Conservation (phyloP, 1,140 invertebrate species). For the Trichonephila clavata region DNA sequence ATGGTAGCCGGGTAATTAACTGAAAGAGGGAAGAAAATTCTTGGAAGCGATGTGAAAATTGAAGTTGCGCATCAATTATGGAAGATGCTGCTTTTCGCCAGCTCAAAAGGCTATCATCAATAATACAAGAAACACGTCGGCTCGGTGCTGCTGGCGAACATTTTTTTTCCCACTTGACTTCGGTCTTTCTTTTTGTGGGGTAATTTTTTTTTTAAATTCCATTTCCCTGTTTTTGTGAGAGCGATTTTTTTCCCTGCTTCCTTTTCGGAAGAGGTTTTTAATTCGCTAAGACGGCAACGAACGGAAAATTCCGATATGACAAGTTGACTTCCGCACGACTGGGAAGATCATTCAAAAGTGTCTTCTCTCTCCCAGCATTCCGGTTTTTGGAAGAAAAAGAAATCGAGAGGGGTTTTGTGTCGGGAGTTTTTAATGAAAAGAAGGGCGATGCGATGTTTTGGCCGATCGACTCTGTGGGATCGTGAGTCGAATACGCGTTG, state of each 20-base stretch:
- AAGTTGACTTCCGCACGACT: constrained; percentile 36
- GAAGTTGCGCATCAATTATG: constrained; percentile 71
- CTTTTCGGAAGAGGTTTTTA: constrained; percentile 30
- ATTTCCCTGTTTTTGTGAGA: not conserved
- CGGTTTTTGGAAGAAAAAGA: not conserved
- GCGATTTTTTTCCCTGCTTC: not conserved
- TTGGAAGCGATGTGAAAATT: constrained; percentile 61
- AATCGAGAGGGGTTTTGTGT: not conserved
- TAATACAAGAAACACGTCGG: constrained; percentile 54
- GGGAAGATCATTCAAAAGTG: constrained; percentile 15
- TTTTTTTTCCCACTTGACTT: constrained; percentile 10
- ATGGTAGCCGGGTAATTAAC: constrained; percentile 58
- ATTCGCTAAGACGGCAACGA: constrained; percentile 31
- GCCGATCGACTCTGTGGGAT: too few species aligned
- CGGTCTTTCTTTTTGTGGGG: not conserved
- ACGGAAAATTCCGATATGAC: constrained; percentile 44
- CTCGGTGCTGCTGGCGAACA: not conserved
- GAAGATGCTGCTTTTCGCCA: constrained; percentile 37
- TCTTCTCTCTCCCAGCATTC: not conserved
- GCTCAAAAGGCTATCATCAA: constrained; percentile 60
- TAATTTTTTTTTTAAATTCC: constrained; percentile 3
- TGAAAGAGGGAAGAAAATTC: constrained; percentile 49
- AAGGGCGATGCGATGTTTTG: too few species aligned
- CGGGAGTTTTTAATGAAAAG: not conserved
- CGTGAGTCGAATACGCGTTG: too few species aligned